Base-by-base conservation (phyloP, 2,888 invertebrate genomes). In the Synanthedon formicaeformis region DNA sequence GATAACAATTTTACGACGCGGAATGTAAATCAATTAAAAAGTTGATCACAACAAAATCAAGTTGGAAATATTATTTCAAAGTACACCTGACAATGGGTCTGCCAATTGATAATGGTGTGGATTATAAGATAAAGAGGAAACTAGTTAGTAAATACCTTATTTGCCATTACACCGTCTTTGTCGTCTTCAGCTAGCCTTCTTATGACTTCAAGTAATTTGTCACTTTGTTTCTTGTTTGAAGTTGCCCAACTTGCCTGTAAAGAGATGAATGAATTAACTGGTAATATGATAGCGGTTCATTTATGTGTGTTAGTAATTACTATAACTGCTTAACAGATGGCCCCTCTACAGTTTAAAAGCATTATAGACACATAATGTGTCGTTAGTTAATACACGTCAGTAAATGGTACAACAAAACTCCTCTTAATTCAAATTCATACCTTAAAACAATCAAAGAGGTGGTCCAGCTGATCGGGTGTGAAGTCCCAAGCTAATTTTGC, bases 401-500 rank as follows among this genome's bases (percentile, higher is more conserved):
- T 2, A 34, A 34, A 34, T 34, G 34, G 34, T 34, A 8, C 34
- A 34, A 52, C 40, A 18, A 41, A 50, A 51, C 23, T 48, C 40
- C 5, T 23, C 5, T 23, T 23, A 23, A 23, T 41, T 12, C 48
- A 8, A 5, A 49, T 49, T 49, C 16, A 49, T 70, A 94, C 95
- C 91, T 97, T 96, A 85, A 98, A 98, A 83, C 98, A 97, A 71
- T 96, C 97, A 84, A 99, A 98, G 40, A 99, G 89, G 83, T 98
- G 97, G 76, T 98, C 98, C 51, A 99, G 88, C 77, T 99, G 98
- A 75, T 98, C 97, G 1, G 98, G 96, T 59, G 96, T 96, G 78
- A 99, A 98, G 78, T 98, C 98, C 98, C 98, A 98, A 0, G 99
- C 98, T 52, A 99, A 88, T 81, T 98, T 98, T 10, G 98, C 97